Base-by-base conservation (phyloP, 1,140 invertebrate species). In the Anthonomus grandis region DNA sequence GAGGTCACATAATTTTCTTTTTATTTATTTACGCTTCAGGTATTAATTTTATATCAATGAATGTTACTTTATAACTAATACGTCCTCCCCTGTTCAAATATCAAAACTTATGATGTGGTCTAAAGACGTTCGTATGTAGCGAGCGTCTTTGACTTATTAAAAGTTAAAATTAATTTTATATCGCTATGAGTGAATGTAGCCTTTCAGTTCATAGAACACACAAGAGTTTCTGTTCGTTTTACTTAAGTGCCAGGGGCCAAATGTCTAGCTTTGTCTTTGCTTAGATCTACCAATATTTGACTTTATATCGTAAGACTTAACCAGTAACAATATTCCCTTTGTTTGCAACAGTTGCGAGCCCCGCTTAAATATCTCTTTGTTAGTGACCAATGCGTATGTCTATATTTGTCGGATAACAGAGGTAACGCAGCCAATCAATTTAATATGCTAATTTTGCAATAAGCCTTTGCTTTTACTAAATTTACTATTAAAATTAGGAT, bases 231-330 rank as follows among this genome's bases (percentile, higher is more conserved):
- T 50, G 25, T 59, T 59, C 55, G 17, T 38, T 52, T 55, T 56
- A 24, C 39, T 49, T 46, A 56, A 54, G 46, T 59, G 48, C 50
- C 53, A 34, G 21, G 39, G 54, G 51, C 38, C 39, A 41, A 53
- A 46, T 48, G 19, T 42, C 47, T 56, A 53, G 41, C 51, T 53
- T 55, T 49, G 41, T 54, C 56, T 53, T 41, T 45, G 45, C 56
- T 48, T 50, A 63, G 31, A n/a, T 46, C 57, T 37, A n/a, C 56
- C 48, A 53, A 53, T 59, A 59, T 59, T 59, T 52, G 57, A 59
- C 49, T 52, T 59, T 52, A 46, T 47, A 59, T 38, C 31, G 46
- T 34, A 42, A 59, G 50, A 46, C 18, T 53, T 39, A 52, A 52
- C 49, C 42, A 41, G 49, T 38, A 59, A 59, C 49, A 46, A 34